Conservation (phyloP, 2,888 invertebrate genomes). For the Euplagia quadripunctaria region DNA sequence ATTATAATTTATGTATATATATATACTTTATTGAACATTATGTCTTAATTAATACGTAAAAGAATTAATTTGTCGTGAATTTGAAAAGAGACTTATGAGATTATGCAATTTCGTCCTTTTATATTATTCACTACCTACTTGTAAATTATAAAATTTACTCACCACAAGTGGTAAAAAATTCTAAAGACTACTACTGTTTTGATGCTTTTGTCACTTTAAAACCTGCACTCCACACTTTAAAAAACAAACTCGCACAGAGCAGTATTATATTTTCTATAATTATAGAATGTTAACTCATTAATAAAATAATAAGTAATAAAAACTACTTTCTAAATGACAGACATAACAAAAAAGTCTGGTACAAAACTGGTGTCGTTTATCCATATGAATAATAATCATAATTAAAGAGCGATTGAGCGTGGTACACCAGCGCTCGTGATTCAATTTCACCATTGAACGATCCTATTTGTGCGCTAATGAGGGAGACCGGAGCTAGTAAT, state of each 20-base stretch:
- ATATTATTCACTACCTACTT: too few species aligned
- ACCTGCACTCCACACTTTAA: too few species aligned
- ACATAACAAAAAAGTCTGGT: conserved; percentile 41
- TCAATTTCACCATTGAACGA: conserved; percentile 85
- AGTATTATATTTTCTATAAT: background rate
- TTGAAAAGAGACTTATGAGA: too few species aligned
- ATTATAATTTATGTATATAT: too few species aligned
- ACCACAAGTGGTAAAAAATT: too few species aligned
- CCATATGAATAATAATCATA: conserved; percentile 79
- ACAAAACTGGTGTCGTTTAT: conserved; percentile 54
- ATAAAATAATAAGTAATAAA: background rate
- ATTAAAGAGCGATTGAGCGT: conserved; percentile 79
- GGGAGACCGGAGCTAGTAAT: conserved; percentile 81
- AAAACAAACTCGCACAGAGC: too few species aligned
- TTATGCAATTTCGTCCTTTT: too few species aligned
- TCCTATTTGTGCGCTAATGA: conserved; percentile 85
- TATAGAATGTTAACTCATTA: background rate
- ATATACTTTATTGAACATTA: too few species aligned
- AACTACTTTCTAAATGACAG: conserved; percentile 20
- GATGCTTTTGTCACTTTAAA: too few species aligned
- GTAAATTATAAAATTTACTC: too few species aligned
- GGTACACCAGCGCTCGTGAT: conserved; percentile 73
- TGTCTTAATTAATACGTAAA: too few species aligned
- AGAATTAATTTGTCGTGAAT: background rate
- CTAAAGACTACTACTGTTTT: too few species aligned